phyloP scores from a whole-genome alignment of 2,797 vertebrate genomes.

The Sylvilagus floridanus region DNA sequence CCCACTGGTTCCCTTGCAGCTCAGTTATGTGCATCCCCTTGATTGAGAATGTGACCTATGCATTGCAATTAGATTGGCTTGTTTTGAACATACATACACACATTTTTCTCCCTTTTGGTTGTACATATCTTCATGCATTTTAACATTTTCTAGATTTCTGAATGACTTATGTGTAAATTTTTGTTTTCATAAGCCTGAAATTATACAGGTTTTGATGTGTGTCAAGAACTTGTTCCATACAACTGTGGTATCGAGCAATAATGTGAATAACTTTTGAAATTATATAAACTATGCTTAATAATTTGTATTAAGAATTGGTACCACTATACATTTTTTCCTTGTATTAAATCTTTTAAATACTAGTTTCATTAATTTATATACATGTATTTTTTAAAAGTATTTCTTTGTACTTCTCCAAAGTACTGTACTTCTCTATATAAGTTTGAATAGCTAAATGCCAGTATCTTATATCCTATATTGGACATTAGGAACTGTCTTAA shows the following conservation, averaged over 20 bases:
- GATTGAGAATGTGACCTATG: slow-evolving; percentile 40
- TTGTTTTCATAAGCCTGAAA: slow-evolving; percentile 81
- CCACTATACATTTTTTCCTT: slow-evolving; percentile 86
- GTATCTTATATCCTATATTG: slow-evolving; percentile 66
- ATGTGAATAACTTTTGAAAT: slow-evolving; percentile 89
- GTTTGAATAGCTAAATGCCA: slow-evolving; percentile 79
- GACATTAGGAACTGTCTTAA: slow-evolving; percentile 75
- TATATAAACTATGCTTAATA: slow-evolving; percentile 87
- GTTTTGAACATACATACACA: slow-evolving; percentile 59
- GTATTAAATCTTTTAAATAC: slow-evolving; percentile 88
- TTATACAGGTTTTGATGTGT: slow-evolving; percentile 83
- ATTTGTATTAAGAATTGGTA: slow-evolving; percentile 89
- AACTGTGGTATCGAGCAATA: slow-evolving; percentile 90
- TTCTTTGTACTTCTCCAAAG: slow-evolving; percentile 86
- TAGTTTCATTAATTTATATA: slow-evolving; percentile 87
- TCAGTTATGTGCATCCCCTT: slow-evolving; percentile 26
- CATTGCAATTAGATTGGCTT: slow-evolving; percentile 81
- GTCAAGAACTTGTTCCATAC: slow-evolving; percentile 85
- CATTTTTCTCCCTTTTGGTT: slow-evolving; percentile 74
- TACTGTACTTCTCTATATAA: slow-evolving; percentile 84
- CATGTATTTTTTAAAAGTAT: slow-evolving; percentile 84
- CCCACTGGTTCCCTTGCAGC: slow-evolving; percentile 70
- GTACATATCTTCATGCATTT: slow-evolving; percentile 80
- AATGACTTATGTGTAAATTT: slow-evolving; percentile 77
- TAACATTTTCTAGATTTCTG: slow-evolving; percentile 69